phyloP scores from a whole-genome alignment of 2,797 vertebrate species.

The Takifugu ocellatus region DNA sequence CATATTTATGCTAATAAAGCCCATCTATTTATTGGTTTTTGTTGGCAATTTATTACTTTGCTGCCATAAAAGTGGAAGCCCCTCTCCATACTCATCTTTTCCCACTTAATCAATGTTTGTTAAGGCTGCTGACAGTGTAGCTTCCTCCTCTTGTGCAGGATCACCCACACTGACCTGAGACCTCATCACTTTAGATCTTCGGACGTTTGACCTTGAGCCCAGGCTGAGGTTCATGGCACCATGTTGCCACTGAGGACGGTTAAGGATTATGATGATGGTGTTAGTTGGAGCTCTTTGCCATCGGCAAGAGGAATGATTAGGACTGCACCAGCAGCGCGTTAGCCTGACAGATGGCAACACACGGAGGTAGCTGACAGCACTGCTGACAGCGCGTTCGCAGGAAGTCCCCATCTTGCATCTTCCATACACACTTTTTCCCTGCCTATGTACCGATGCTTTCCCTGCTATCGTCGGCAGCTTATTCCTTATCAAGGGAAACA shows the following conservation, averaged over 20 bases:
- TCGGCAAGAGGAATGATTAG: conserved; percentile 63
- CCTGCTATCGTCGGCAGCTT: conserved; percentile 39
- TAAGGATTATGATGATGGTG: conserved; percentile 68
- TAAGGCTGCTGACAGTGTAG: conserved; percentile 63
- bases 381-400: conserved; percentile 65
- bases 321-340: conserved; percentile 59
- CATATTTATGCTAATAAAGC: conserved; percentile 71
- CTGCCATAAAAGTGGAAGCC: conserved; percentile 42
- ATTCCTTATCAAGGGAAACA: conserved; percentile 27
- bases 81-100: conserved; percentile 52
- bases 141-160: conserved; percentile 15
- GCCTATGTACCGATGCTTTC: conserved; percentile 55
- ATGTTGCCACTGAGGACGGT: conserved; percentile 50
- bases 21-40: conserved; percentile 67
- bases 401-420: conserved; percentile 57
- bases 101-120: conserved; percentile 50
- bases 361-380: conserved; percentile 64
- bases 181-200: conserved; percentile 30
- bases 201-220: conserved; percentile 54
- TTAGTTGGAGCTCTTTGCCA: conserved; percentile 52
- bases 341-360: conserved; percentile 71
- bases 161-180: conserved; percentile 23
- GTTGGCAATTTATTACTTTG: conserved; percentile 67
- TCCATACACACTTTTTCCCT: conserved; percentile 50
- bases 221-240: conserved; percentile 41